These are phyloP conservation scores for Threskiornis aethiopicus DNA, from an alignment of 2,797 vertebrate genomes.

Conservation along the genomic window DNA sequence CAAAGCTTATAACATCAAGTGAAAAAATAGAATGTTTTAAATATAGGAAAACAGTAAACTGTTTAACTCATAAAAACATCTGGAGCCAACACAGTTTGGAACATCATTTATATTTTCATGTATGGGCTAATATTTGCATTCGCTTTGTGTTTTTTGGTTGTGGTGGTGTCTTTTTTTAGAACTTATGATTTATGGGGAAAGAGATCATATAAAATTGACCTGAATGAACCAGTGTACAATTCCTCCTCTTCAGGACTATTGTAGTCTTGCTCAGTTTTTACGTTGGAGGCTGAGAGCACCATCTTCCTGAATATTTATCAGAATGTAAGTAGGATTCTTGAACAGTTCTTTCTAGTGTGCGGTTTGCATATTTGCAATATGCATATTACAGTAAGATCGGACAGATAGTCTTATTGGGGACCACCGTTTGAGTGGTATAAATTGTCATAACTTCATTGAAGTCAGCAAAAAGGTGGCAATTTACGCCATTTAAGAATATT, in stretches of 20 bases:
- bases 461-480: background rate
- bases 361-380: background rate
- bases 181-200: background rate
- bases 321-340: constrained; percentile 38
- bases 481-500: background rate
- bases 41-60: constrained; percentile 57
- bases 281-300: background rate
- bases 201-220: background rate
- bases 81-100: constrained; percentile 54
- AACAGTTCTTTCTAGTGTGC: background rate
- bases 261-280: background rate
- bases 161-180: background rate
- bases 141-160: background rate
- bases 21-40: constrained; percentile 47
- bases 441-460: background rate
- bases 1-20: constrained; percentile 54
- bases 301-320: background rate
- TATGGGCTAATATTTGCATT: constrained; percentile 27
- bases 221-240: background rate
- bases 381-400: background rate
- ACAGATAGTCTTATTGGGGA: background rate
- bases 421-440: background rate
- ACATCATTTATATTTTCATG: constrained; percentile 30
- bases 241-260: background rate
- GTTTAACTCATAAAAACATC: constrained; percentile 42